Evolutionary conservation across 1,140 invertebrate species (phyloP), one percentile per base, ranked within the genome.

Genomic region (Aphaenogaster floridana): DNA sequence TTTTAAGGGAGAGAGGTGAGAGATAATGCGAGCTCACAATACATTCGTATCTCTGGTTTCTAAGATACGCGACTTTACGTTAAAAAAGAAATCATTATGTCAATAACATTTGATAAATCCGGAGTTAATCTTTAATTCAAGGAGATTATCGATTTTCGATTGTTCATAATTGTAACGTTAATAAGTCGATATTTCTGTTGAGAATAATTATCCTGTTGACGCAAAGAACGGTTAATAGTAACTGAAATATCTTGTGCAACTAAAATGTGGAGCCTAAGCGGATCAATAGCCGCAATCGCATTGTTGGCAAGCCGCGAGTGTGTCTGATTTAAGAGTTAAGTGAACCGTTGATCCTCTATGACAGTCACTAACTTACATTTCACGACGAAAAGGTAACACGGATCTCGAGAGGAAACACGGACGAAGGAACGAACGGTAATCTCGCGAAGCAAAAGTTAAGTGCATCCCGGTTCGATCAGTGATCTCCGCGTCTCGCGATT

Each of bases 291-390:
- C 54, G 39, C 74, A 59, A 21, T 39, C 52, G 42, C 13, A 39
- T 77, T 77, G 54, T 61, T 45, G 42, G 39, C 39, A 42, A 76
- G 15, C 72, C 52, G n/a, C 52, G 52, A 76, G n/a, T 48, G 4
- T 76, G 50, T 39, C 28, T 39, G 52, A 54, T 57, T 78, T 78
- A 78, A 34, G 15, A 63, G 57, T 63, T 78, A 45, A 78, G 42
- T 64, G 42, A 68, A 45, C 5, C n/a, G 13, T 8, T 9, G 39
- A 48, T 78, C 15, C 42, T 9, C 76, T 36, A 64, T 21, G 9
- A 78, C 57, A 45, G 57, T 45, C 57, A 64, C 39, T 78, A 45
- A 59, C 52, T 59, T 15, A 48, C 76, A 34, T 78, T 63, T 64
- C 28, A 63, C 42, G 6, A 13, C 8, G 36, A 6, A 48, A 9